Evolutionary conservation across 2,888 invertebrate species (phyloP), one percentile per base, ranked within the genome.

Genomic region (Drosophila ustulata): DNA sequence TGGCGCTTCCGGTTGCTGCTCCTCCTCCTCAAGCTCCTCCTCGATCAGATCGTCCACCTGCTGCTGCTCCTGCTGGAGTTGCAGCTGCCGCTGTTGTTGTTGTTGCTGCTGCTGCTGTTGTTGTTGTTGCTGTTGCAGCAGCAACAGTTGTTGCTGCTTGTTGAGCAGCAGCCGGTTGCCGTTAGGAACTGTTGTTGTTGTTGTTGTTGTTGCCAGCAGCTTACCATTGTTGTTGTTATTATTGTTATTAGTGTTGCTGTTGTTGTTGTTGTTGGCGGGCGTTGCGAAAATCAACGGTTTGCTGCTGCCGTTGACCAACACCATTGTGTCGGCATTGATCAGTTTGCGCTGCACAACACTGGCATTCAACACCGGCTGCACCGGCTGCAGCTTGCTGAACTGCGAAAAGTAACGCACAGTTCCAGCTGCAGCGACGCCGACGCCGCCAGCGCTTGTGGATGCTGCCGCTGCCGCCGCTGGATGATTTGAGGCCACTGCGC

Each of bases 341-440:
- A 86, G 49, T 66, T 78, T 82, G 1, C 71, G 72, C 37, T 78
- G 80, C 8, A 71, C 80, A 74, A 72, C 73, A 72, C 62, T 62
- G 52, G 55, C 63, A 34, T 47, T 64, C 25, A 37, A 37, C 37
- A 66, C 37, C 43, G 64, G 78, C 66, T 78, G 73, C 50, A 57
- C 65, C 37, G 62, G 67, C 67, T 73, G 77, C 47, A 71, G 47
- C 25, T 85, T 85, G 34, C 88, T 71, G 50, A 90, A 90, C 71
- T 90, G 90, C 32, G 90, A 89, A 61, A 90, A 90, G 34, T 90
- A 88, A 11, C 90, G 88, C 32, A 89, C 88, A 8, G 83, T 75
- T 7, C 72, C 59, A 43, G 26, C 18, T 1, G 18, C 49, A 5
- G 50, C 45, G 25, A 47, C 37, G 18, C 18, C 18, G 18, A 18